Conservation (phyloP, 2,888 invertebrate species). For the Lepidocyrtoides sp. region DNA sequence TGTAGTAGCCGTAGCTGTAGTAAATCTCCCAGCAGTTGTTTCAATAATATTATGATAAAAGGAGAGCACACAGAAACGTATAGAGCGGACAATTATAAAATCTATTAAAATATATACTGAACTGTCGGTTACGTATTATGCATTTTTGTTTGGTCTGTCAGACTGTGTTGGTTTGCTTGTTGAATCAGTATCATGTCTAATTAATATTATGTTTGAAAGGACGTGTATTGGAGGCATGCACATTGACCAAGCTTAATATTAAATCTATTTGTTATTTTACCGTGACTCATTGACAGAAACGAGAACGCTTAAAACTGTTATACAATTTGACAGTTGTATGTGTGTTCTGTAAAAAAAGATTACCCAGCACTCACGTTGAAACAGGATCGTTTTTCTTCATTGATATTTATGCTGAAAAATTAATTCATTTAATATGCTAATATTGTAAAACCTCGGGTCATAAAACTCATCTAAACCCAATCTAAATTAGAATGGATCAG, state of each 20-base stretch:
- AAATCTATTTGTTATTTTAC: not conserved
- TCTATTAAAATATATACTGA: too few relatives aligned
- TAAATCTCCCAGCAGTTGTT: not conserved
- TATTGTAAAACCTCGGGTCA: not conserved
- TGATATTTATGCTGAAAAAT: not conserved
- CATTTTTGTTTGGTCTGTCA: not conserved
- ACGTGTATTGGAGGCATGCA: constrained; percentile 22
- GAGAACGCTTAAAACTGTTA: not conserved
- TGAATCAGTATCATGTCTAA: not conserved
- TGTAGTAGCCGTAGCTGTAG: constrained; percentile 24
- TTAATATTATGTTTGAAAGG: too few relatives aligned
- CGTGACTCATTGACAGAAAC: not conserved
- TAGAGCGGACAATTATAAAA: not conserved
- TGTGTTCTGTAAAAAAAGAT: not conserved
- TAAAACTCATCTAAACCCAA: not conserved
- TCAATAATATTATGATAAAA: not conserved
- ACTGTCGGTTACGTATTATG: too few relatives aligned
- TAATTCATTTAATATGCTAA: not conserved
- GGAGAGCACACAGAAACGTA: not conserved
- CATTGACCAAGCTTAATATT: not conserved
- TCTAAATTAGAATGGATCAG: not conserved
- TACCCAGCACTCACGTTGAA: constrained; percentile 1
- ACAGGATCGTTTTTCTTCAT: constrained; percentile 10
- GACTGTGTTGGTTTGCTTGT: not conserved
- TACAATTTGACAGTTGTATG: constrained; percentile 6